Percentiles rank a stretch among this genome's conserved stretches.
These are phyloP conservation scores for Dorcus parallelipipedus DNA, from an alignment of 2,888 invertebrate genomes.

Conservation along the genomic window DNA sequence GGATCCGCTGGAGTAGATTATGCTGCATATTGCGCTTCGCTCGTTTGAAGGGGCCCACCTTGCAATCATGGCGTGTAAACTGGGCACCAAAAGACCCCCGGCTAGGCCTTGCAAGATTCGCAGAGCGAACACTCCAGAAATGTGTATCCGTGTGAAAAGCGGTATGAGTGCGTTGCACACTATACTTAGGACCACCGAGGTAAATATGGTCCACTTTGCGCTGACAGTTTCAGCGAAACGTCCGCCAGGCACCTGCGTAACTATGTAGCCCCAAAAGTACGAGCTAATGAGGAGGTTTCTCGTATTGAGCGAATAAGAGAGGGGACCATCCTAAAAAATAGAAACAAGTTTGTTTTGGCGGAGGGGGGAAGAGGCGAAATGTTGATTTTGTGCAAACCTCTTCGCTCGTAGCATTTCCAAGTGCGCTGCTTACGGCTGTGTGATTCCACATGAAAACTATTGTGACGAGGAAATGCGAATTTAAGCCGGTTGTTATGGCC, in stretches of 20 bases:
- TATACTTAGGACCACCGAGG: slow-evolving; percentile 72
- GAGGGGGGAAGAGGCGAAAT: too few relatives aligned
- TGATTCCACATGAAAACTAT: slow-evolving; percentile 76
- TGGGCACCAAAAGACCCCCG: slow-evolving; percentile 85
- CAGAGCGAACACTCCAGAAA: slow-evolving; percentile 63
- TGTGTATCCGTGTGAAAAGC: slow-evolving; percentile 63
- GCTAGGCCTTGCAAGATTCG: slow-evolving; percentile 73
- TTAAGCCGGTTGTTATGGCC: slow-evolving; percentile 72
- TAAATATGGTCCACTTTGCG: slow-evolving; percentile 85
- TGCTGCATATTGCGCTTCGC: slow-evolving; percentile 78
- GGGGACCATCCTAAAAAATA: slow-evolving; percentile 59
- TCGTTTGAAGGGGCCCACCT: slow-evolving; percentile 90
- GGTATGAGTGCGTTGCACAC: slow-evolving; percentile 75
- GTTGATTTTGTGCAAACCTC: too few relatives aligned
- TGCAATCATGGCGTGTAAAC: slow-evolving; percentile 84
- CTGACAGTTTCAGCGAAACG: slow-evolving; percentile 77
- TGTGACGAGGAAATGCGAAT: slow-evolving; percentile 71
- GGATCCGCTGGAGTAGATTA: slow-evolving; percentile 80
- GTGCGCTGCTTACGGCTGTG: slow-evolving; percentile 48
- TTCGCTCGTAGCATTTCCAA: too few relatives aligned
- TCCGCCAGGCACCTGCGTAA: slow-evolving; percentile 75
- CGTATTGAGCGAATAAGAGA: slow-evolving; percentile 66
- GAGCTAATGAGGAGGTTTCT: slow-evolving; percentile 78
- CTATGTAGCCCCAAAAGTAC: slow-evolving; percentile 84
- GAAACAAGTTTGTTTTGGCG: background rate